Base-by-base conservation (phyloP, 2,888 invertebrate species). In the Athalia circularis region DNA sequence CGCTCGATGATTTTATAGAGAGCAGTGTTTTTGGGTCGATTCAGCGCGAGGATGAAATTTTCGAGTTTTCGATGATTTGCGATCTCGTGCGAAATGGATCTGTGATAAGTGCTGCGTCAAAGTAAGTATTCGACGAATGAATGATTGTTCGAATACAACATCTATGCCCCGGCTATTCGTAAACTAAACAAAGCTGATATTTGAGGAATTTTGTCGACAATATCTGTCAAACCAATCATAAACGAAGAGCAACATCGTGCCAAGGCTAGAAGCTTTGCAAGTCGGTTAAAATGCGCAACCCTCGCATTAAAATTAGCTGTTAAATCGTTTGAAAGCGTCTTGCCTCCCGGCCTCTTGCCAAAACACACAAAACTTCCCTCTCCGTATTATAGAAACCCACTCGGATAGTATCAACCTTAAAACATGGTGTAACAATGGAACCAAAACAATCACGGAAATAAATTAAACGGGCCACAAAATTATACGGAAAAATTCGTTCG, bases 301-400 rank as follows among this genome's bases (percentile, higher is more conserved):
- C 65, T 50, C 64, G 78, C 62, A 78, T 78, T 78, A 78, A 78
- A 78, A 78, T 78, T 78, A 74, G 78, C 78, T 68, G 74, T 78
- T 77, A 78, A 75, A 78, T 15, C 64, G 74, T 78, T 78, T 78
- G 72, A 74, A 78, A 78, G 74, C 78, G 78, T 74, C 62, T 64
- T 52, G 74, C 57, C 29, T 64, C 78, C 64, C 64, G 64, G 78
- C 52, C 54, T 57, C 43, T 13, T 78, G 78, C 78, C 78, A 78
- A 78, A 78, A 74, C 54, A 78, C 43, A 78, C 78, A 78, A 74
- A 78, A 29, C 64, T 45, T 29, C 61, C 68, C 54, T 4, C 11
- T 65, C 29, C 29, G 29, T 29, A 29, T 29, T 29, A 29, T 29
- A 29, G 29, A 47, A n/a, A 72, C 29, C 75, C 62, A 64, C 62